phyloP scores from a whole-genome alignment of 92 coral and sea anemone species.

The Parazoanthus darwini region DNA sequence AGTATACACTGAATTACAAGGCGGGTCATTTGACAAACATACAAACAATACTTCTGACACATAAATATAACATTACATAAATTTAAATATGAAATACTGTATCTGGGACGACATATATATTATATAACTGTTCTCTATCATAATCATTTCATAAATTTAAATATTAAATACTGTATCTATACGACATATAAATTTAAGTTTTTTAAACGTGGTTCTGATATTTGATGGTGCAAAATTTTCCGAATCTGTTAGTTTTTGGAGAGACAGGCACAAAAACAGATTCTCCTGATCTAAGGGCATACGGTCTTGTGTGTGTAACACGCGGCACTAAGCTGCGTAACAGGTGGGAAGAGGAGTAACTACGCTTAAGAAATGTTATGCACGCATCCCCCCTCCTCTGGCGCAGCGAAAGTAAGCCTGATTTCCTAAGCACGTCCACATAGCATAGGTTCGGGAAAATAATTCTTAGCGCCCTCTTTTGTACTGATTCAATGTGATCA shows the following conservation, averaged over 20 bases:
- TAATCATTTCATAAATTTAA: constrained; percentile 7
- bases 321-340: constrained; percentile 24
- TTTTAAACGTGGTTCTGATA: constrained; percentile 20
- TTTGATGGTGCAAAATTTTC: constrained; percentile 29
- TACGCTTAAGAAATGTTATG: constrained; percentile 17
- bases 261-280: constrained; percentile 35
- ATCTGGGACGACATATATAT: too few relatives aligned
- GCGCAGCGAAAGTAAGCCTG: constrained; percentile 44
- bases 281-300: constrained; percentile 22
- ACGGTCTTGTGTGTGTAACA: constrained; percentile 19
- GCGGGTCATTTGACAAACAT: neutral
- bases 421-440: constrained; percentile 35
- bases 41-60: neutral
- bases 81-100: too few relatives aligned
- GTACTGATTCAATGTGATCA: neutral
- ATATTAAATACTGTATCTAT: constrained; percentile 23
- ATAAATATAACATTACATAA: constrained; percentile 15
- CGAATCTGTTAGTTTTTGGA: too few relatives aligned
- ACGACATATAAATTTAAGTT: neutral
- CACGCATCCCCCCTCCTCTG: constrained; percentile 42
- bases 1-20: neutral
- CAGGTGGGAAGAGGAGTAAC: constrained; percentile 25
- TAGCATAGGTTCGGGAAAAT: constrained; percentile 25
- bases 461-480: constrained; percentile 10
- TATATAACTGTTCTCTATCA: neutral